A percentile compares a stretch with the other conserved stretches of the same genome.
Conservation (phyloP, 2,113 vertebrate species). For the Asarcornis scutulata region DNA sequence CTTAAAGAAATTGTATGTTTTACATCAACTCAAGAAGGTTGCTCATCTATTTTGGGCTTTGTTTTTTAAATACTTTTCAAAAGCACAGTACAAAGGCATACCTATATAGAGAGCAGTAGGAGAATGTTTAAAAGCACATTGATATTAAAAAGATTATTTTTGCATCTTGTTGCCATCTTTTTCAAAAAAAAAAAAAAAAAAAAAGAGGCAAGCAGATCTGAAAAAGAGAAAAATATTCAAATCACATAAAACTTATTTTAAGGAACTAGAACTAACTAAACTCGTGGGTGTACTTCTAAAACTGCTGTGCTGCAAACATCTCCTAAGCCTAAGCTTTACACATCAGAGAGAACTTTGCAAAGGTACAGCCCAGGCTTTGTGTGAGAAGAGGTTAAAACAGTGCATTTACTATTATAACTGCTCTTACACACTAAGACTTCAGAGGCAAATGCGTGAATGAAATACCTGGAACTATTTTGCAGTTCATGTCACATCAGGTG, state of each 20-base stretch:
- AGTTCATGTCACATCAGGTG: background rate
- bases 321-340: background rate
- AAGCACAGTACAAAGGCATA: background rate
- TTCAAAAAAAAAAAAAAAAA: background rate
- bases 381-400: background rate
- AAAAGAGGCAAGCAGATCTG: background rate
- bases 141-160: constrained; percentile 20
- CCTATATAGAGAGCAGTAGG: background rate
- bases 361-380: background rate
- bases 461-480: background rate
- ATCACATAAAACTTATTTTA: background rate
- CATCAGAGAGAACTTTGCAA: background rate
- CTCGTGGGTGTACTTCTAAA: background rate
- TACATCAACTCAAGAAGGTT: background rate
- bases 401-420: background rate
- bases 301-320: background rate
- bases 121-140: background rate
- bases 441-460: background rate
- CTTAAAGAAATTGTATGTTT: constrained; percentile 27
- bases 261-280: background rate
- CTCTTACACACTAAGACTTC: background rate
- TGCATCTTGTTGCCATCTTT: background rate
- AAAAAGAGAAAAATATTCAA: background rate
- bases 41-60: background rate
- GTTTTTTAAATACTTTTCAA: background rate